Conservation (phyloP, 2,888 invertebrate genomes). For the Tuberolachnus salignus region DNA sequence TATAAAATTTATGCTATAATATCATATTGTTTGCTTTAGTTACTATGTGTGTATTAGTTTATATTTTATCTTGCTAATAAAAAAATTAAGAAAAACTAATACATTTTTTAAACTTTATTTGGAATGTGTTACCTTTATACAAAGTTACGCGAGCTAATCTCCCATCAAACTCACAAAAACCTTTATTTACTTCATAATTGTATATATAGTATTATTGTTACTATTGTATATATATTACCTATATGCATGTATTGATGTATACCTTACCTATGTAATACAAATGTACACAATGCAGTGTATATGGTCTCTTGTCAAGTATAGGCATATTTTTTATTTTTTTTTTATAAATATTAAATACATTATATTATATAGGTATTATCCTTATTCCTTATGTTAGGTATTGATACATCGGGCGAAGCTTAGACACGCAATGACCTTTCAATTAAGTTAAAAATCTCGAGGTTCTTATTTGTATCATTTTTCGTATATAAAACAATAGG, state of each 20-base stretch:
- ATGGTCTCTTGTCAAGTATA: not conserved
- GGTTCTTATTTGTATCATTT: conserved; percentile 27
- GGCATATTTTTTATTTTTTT: not conserved
- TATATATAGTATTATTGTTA: too few species aligned
- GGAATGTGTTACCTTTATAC: not conserved
- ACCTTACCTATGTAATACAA: not conserved
- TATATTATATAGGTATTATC: not conserved
- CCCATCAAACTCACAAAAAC: not conserved
- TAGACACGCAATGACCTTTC: conserved; percentile 5
- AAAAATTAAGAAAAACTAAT: too few species aligned
- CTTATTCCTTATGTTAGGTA: not conserved
- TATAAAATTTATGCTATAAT: too few species aligned
- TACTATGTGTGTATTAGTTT: too few species aligned
- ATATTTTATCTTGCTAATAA: too few species aligned
- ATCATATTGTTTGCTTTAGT: too few species aligned
- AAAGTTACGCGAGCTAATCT: not conserved
- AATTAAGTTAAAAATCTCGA: conserved; percentile 37
- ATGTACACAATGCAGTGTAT: too few species aligned
- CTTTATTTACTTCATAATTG: too few species aligned
- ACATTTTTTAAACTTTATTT: too few species aligned
- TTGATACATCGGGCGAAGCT: conserved; percentile 1
- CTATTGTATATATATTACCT: too few species aligned
- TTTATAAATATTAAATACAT: not conserved
- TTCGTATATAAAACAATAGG: conserved; percentile 26
- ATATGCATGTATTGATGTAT: not conserved